Percentiles rank a stretch among this genome's conserved stretches.
Conservation (phyloP, 2,797 vertebrate genomes). For the Philypnodon macrostomus region DNA sequence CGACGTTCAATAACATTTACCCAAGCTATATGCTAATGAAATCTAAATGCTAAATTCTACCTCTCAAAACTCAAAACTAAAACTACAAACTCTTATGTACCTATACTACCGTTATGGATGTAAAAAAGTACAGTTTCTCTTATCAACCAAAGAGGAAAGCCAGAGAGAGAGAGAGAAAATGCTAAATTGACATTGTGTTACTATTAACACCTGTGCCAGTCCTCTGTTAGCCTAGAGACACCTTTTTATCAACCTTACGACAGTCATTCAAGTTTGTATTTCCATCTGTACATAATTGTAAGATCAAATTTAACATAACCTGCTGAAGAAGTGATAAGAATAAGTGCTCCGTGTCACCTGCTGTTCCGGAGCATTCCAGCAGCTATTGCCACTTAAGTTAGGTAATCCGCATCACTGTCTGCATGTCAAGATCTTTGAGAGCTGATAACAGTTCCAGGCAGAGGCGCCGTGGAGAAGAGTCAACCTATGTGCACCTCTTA, state of each 20-base stretch:
- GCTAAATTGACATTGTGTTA: no score
- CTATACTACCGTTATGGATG: no score
- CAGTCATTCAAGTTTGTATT: not conserved
- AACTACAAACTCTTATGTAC: no score
- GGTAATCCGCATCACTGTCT: constrained; percentile 20
- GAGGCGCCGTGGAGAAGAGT: constrained; percentile 5
- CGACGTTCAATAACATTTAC: no score
- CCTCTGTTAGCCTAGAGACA: not conserved
- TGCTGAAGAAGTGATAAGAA: constrained; percentile 6
- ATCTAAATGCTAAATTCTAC: no score
- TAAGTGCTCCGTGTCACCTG: constrained; percentile 7
- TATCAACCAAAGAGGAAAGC: no score
- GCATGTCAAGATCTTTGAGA: constrained; percentile 21
- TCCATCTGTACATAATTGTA: not conserved
- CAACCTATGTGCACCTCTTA: constrained; percentile 15
- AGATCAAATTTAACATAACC: constrained; percentile 1
- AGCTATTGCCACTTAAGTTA: constrained; percentile 1
- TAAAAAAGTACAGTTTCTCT: no score
- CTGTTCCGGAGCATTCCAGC: constrained; percentile 4
- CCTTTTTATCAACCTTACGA: constrained; percentile 5
- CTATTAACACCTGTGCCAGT: constrained; percentile 1
- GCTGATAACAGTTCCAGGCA: constrained; percentile 15
- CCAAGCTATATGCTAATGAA: no score
- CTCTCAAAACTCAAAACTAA: no score
- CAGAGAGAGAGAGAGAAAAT: no score